Percentiles rank a stretch among this genome's conserved stretches.
These are phyloP conservation scores for Chiridota heheva DNA, from an alignment of 35 echinoderm and acorn worm species.

Conservation along the genomic window DNA sequence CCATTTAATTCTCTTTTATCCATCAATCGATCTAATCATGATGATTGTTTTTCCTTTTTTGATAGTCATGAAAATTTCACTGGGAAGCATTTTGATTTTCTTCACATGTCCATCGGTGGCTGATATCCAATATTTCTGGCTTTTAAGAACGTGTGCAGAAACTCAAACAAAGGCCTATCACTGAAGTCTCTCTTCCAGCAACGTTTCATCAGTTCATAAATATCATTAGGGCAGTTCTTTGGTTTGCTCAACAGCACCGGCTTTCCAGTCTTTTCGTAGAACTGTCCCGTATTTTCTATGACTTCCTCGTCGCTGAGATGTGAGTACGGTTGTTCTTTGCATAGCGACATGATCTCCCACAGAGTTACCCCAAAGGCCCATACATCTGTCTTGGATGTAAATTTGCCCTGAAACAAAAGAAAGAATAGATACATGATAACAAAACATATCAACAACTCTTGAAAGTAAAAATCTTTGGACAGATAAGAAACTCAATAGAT, in stretches of 20 bases:
- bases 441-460: background rate
- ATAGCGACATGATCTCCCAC: slow-evolving; percentile 95
- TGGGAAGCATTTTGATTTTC: too few relatives aligned
- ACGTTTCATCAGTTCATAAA: slow-evolving; percentile 84
- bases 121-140: slow-evolving; percentile 92
- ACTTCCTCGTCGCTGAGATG: slow-evolving; percentile 79
- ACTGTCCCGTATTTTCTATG: slow-evolving; percentile 95
- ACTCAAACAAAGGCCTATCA: slow-evolving; percentile 76
- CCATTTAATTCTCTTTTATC: too few relatives aligned
- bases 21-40: too few relatives aligned
- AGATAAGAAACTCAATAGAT: background rate
- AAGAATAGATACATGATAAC: slow-evolving; percentile 8
- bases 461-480: background rate
- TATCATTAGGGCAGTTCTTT: slow-evolving; percentile 73
- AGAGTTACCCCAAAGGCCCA: slow-evolving; percentile 97
- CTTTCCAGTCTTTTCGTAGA: slow-evolving; percentile 79
- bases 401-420: slow-evolving; percentile 81
- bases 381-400: slow-evolving; percentile 86
- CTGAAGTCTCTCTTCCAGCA: slow-evolving; percentile 78
- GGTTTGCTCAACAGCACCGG: slow-evolving; percentile 65
- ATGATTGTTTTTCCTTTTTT: too few relatives aligned
- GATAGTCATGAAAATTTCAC: background rate
- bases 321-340: slow-evolving; percentile 79
- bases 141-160: slow-evolving; percentile 79
- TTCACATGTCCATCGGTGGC: slow-evolving; percentile 50